phyloP scores from a whole-genome alignment of 2,888 invertebrate species.

The Trichopria drosophilae region DNA sequence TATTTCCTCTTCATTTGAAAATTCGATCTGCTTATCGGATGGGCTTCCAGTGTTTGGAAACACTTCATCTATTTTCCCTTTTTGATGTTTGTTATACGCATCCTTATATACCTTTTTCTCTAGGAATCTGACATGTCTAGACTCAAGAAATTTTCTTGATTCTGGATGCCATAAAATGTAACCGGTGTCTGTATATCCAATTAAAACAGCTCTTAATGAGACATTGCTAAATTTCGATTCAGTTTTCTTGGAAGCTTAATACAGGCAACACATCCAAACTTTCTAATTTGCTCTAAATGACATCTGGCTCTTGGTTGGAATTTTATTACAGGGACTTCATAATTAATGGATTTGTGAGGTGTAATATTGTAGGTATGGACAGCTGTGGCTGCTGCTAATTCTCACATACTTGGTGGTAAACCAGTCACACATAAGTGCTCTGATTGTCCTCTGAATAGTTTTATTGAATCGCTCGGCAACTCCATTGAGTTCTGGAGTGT shows the following conservation, averaged over 20 bases:
- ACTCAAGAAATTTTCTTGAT: conserved; percentile 25
- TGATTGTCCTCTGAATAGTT: conserved; percentile 27
- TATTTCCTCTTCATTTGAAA: not conserved
- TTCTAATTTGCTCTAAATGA: conserved; percentile 22
- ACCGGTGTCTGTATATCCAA: conserved; percentile 30
- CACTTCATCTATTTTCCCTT: too few species aligned
- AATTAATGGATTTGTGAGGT: conserved; percentile 25
- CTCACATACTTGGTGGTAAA: conserved; percentile 30
- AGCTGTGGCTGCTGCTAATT: conserved; percentile 29
- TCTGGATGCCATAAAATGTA: conserved; percentile 34
- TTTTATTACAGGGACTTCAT: conserved; percentile 14
- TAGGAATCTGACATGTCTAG: conserved; percentile 30
- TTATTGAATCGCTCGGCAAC: conserved; percentile 29
- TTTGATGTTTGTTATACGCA: too few species aligned
- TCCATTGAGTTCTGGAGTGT: conserved; percentile 26
- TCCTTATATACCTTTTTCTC: conserved; percentile 33
- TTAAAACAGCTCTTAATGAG: conserved; percentile 18
- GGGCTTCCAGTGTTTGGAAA: too few species aligned
- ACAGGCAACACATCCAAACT: conserved; percentile 29
- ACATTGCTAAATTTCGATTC: conserved; percentile 22
- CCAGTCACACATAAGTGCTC: conserved; percentile 25
- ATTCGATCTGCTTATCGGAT: too few species aligned
- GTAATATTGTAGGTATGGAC: conserved; percentile 32
- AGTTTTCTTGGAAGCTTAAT: conserved; percentile 14
- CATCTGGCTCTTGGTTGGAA: conserved; percentile 17